These are phyloP conservation scores for Drosophila sordidapex DNA, from an alignment of 2,888 invertebrate genomes.

Conservation along the genomic window DNA sequence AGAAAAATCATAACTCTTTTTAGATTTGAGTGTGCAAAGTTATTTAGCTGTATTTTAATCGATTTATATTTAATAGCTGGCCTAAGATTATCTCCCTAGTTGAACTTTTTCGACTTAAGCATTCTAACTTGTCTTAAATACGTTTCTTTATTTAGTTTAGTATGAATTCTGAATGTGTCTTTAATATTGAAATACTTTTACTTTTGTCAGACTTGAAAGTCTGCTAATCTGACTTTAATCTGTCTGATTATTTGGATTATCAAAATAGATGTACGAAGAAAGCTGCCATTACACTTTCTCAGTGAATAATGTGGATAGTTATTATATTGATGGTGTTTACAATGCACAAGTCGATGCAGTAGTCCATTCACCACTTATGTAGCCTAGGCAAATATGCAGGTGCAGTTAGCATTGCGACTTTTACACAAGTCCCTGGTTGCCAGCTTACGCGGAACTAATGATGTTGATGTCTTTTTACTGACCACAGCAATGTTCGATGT, in stretches of 20 bases:
- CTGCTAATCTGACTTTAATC: slow-evolving; percentile 7
- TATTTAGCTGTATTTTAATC: not conserved
- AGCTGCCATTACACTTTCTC: slow-evolving; percentile 20
- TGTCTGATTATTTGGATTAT: slow-evolving; percentile 7
- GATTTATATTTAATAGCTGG: not conserved
- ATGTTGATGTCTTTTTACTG: slow-evolving; percentile 51
- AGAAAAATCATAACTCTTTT: not conserved
- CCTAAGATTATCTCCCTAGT: not conserved
- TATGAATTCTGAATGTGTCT: not conserved
- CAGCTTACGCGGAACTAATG: slow-evolving; percentile 70
- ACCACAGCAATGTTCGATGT: slow-evolving; percentile 51
- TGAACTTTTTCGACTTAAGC: not conserved
- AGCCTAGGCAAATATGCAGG: slow-evolving; percentile 45
- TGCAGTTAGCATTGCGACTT: slow-evolving; percentile 54
- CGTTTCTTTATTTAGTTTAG: not conserved
- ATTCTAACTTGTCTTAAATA: not conserved
- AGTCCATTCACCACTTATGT: slow-evolving; percentile 48
- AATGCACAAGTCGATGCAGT: slow-evolving; percentile 6
- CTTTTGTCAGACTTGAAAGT: not conserved
- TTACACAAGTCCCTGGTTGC: slow-evolving; percentile 15
- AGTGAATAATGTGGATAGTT: slow-evolving; percentile 2
- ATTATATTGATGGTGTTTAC: slow-evolving; percentile 13
- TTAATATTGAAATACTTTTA: not conserved
- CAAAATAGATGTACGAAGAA: slow-evolving; percentile 6
- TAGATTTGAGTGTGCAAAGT: not conserved